Base-by-base conservation (phyloP, 92 coral and sea anemone genomes). In the Palythoa heliodiscus region DNA sequence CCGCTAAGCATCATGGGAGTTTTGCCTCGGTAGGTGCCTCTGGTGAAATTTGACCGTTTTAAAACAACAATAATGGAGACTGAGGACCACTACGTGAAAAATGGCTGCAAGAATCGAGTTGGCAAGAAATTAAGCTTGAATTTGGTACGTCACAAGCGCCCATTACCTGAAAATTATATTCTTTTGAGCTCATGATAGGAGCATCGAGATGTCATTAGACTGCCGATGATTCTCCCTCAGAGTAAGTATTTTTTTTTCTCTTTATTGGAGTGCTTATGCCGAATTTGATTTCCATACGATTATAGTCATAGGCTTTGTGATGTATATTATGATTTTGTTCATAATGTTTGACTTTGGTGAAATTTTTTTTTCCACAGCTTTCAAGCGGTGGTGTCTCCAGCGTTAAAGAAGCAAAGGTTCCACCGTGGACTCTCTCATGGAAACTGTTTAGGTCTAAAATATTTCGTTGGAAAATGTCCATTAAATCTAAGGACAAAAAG, bases 301-400 rank as follows among this genome's bases (percentile, higher is more conserved):
- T 68, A 68, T 68, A 68, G 72, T 43, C 14, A 22, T 19, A 68
- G 72, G 72, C 72, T 68, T 68, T 68, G 72, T 68, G 39, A 68
- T 22, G 72, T 24, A 68, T 25, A 68, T 23, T 68, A 68, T 22
- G 72, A 13, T 19, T 6, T 68, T 68, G 72, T 24, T 68, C 39
- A 68, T 68, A 24, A 24, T 68, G 39, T 68, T 68, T 68, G 72
- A 68, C 72, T 68, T 68, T 24, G 38, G 72, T 24, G 72, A 25
- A 68, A 68, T 29, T 68, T 68, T 68, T 68, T 29, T 66, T 13
- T 2, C 72, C 72, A 68, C 20, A 68, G 72, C 72, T 68, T 22
- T 68, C 39, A 8, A 68, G 14, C 40, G 20, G 72, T 68, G 72
- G 72, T 68, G 39, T 68, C 72, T 68, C 72, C 24, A 68, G 72